phyloP scores from a whole-genome alignment of 2,888 invertebrate genomes.

The Odontothrips loti region DNA sequence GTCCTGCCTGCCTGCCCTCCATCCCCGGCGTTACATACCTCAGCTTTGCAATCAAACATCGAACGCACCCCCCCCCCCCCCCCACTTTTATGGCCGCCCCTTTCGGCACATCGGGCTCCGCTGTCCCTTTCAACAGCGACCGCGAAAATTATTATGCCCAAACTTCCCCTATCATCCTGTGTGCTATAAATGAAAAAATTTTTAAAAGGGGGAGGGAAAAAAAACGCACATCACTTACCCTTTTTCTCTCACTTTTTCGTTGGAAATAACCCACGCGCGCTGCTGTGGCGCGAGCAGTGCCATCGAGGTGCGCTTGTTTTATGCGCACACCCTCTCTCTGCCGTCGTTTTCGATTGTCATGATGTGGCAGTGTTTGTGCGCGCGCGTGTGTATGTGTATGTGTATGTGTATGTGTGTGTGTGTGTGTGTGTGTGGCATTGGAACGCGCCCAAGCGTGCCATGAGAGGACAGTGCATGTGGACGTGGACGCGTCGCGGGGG shows the following conservation, averaged over 20 bases:
- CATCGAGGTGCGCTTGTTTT: background rate
- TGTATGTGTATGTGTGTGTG: background rate
- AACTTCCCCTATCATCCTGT: too few species aligned
- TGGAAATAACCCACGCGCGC: background rate
- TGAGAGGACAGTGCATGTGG: background rate
- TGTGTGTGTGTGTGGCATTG: background rate
- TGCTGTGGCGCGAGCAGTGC: background rate
- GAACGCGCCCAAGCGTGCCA: background rate
- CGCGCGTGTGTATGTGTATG: background rate
- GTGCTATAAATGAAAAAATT: background rate
- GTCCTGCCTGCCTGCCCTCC: too few species aligned
- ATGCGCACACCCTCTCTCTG: background rate
- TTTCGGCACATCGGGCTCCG: too few species aligned
- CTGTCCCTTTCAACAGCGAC: too few species aligned
- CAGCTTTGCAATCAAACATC: too few species aligned
- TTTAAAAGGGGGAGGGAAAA: too few species aligned
- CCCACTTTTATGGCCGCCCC: too few species aligned
- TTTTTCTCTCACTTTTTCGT: background rate
- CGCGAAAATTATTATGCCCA: too few species aligned
- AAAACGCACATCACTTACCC: background rate
- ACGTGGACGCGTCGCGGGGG: background rate
- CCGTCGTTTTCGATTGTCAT: background rate
- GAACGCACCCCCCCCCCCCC: too few species aligned
- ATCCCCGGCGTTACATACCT: too few species aligned
- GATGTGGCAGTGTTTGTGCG: background rate